Percentiles rank a stretch among this genome's conserved stretches.
These are phyloP conservation scores for Bujurquina vittata DNA, from an alignment of 2,113 vertebrate genomes.

Conservation along the genomic window DNA sequence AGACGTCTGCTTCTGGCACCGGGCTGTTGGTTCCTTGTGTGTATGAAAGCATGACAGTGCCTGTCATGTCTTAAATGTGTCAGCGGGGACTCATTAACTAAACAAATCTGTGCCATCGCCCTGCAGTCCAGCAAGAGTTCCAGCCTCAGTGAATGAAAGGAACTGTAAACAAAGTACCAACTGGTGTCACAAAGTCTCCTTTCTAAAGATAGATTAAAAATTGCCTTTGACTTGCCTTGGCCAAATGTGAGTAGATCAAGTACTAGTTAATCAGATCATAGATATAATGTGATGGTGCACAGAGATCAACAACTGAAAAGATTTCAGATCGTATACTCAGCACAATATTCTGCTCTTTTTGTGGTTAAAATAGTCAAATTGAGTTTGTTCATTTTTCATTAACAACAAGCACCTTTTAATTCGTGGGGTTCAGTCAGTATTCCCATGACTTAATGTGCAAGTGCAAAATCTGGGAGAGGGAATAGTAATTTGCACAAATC, in stretches of 20 bases:
- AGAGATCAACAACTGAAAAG: neutral
- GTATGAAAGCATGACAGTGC: conserved; percentile 67
- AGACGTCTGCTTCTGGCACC: conserved; percentile 68
- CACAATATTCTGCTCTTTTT: neutral
- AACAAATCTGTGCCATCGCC: conserved; percentile 72
- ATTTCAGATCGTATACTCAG: neutral
- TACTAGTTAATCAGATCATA: neutral
- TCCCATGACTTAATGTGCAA: neutral
- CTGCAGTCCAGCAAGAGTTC: conserved; percentile 50
- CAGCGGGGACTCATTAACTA: conserved; percentile 77
- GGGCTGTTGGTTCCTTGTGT: conserved; percentile 58
- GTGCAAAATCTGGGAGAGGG: neutral
- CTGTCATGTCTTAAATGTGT: conserved; percentile 74
- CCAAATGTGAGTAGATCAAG: neutral
- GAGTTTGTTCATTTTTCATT: neutral
- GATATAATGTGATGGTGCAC: neutral
- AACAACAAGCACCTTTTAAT: too few relatives aligned
- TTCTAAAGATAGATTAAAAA: conserved; percentile 14
- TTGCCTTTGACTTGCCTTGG: neutral
- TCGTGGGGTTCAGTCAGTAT: neutral
- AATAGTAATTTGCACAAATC: neutral
- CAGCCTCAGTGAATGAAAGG: conserved; percentile 40
- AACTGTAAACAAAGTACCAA: conserved; percentile 54
- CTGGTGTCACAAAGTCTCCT: conserved; percentile 15
- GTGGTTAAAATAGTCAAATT: neutral